Evolutionary conservation across 1,140 invertebrate species (phyloP).

Genomic region (Colletes gigas): DNA sequence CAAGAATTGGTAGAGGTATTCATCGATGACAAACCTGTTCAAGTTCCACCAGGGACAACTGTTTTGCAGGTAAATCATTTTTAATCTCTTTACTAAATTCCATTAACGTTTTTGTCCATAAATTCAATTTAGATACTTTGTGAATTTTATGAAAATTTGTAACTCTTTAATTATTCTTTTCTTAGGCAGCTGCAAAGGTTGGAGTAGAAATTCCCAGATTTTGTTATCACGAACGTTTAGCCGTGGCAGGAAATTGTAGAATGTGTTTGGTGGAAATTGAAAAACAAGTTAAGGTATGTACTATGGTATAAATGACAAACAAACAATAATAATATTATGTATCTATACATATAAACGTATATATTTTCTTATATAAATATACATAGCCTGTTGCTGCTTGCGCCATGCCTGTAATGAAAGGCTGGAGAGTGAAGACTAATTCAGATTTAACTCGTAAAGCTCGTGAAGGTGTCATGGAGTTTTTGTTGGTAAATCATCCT

Average conservation of each 20-base stretch:
- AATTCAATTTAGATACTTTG: background rate
- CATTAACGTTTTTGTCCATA: background rate
- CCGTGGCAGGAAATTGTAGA: conserved; percentile 98
- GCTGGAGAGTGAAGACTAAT: conserved; percentile 98
- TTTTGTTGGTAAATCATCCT: conserved; percentile 98
- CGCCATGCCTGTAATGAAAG: conserved; percentile 99
- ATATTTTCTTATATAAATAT: conserved; percentile 63
- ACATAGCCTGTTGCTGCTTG: conserved; percentile 98
- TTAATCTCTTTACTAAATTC: background rate
- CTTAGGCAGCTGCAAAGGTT: conserved; percentile 95
- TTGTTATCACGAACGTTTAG: conserved; percentile 99
- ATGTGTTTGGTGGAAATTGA: conserved; percentile 99
- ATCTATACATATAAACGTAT: background rate
- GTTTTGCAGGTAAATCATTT: conserved; percentile 91
- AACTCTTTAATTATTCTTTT: conserved; percentile 57
- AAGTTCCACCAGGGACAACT: conserved; percentile 97
- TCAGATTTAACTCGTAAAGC: conserved; percentile 97
- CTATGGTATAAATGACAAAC: background rate
- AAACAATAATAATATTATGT: background rate
- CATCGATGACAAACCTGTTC: conserved; percentile 97
- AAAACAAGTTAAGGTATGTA: conserved; percentile 90
- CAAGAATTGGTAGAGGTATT: conserved; percentile 97
- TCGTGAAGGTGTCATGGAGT: conserved; percentile 99
- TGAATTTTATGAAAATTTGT: background rate
- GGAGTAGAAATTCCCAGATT: conserved; percentile 99